These are phyloP conservation scores for Saguinus imperator DNA, from an alignment of 2,113 vertebrate genomes.

Conservation along the genomic window DNA sequence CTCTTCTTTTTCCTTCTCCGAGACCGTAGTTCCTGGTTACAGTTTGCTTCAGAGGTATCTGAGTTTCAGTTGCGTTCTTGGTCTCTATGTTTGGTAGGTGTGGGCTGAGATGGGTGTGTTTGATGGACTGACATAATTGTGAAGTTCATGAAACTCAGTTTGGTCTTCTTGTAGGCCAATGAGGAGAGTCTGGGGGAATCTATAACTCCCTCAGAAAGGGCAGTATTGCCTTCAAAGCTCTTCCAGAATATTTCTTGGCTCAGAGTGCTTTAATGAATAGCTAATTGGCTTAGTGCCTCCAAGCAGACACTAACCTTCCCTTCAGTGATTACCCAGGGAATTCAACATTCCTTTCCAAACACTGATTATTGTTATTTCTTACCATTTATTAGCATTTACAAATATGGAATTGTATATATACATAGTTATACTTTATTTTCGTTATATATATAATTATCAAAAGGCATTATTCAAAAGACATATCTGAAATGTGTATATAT, in stretches of 20 bases:
- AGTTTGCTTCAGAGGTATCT: not conserved
- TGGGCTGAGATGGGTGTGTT: too few relatives aligned
- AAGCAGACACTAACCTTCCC: not conserved
- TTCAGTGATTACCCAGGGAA: not conserved
- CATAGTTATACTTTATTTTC: not conserved
- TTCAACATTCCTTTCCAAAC: not conserved
- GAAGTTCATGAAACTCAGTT: not conserved
- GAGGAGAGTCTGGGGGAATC: not conserved
- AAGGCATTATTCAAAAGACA: not conserved
- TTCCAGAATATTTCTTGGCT: not conserved
- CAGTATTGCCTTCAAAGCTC: not conserved
- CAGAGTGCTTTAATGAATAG: not conserved
- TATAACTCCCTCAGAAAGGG: not conserved
- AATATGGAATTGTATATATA: not conserved
- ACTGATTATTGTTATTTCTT: not conserved
- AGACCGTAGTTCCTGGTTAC: not conserved
- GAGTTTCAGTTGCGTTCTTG: not conserved
- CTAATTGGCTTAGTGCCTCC: not conserved
- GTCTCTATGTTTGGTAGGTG: not conserved
- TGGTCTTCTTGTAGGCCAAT: accelerated
- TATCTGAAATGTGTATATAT: too few relatives aligned
- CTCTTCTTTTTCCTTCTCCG: not conserved
- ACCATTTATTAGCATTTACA: not conserved
- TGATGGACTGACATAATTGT: not conserved
- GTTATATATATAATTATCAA: not conserved